Base-by-base conservation (phyloP, 2,113 vertebrate species). In the Riparia riparia region DNA sequence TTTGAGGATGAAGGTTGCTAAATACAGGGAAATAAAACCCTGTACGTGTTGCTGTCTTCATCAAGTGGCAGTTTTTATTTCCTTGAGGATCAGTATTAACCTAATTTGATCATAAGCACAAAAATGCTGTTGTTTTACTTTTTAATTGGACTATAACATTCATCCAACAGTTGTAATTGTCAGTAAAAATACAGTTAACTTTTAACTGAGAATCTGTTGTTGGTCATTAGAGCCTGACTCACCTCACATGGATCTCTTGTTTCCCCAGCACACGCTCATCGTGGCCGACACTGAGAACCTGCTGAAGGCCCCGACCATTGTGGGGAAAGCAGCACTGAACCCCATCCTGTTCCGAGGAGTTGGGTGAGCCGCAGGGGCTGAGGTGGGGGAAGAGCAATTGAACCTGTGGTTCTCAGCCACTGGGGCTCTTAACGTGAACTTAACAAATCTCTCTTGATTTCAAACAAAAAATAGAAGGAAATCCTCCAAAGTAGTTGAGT, bases 301-400 rank as follows among this genome's bases (percentile, higher is more conserved):
- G n/a, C 98, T 99, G 85, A 99, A 99, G 97, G 99, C 99, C 42
- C 98, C 99, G 3, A 99, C 99, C 58, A 99, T 99, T 8, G 99
- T 99, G 44, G 99, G 99, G 44, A 99, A 98, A 24, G 98, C 98
- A 6, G 97, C 98, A 1, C 98, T 98, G 49, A 99, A 98, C 76
- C 99, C 99, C 49, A 98, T 99, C 92, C 98, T 99, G 32, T 99
- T 99, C 95, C 98, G 99, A 91, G 99, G 99, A 66, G 99, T 99
- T 24, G 99, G 99, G 99, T 99, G 95, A 98, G 99, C 78, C 60
- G 45, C 13, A 47, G 9, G 57, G 3, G 10, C 0, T 34, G 3
- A 22, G 26, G 4, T n/a, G 58, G 69, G 81, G 47, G 26, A 22
- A 18, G 29, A 5, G 14, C 34, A n/a, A 1, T 32, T 25, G 17